phyloP scores from a whole-genome alignment of 2,888 invertebrate species.

The Norana najaformis region DNA sequence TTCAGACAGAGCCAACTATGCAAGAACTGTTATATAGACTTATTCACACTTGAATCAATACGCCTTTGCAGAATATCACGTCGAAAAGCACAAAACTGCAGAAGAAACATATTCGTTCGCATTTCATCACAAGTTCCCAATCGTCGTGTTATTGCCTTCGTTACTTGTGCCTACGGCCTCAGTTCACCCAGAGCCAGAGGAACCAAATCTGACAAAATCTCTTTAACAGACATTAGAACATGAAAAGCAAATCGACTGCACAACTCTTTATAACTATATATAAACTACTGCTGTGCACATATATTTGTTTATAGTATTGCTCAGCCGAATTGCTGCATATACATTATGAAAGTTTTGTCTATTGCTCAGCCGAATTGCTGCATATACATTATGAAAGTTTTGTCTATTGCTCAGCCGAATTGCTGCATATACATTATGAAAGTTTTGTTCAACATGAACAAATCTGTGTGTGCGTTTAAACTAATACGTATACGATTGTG shows the following conservation, averaged over 20 bases:
- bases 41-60: too few relatives aligned
- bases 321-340: background rate
- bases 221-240: background rate
- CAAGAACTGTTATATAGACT: too few relatives aligned
- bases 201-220: background rate
- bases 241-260: background rate
- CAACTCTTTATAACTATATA: background rate
- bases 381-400: background rate
- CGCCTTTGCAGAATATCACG: too few relatives aligned
- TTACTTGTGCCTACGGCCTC: background rate
- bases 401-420: background rate
- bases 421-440: background rate
- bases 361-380: background rate
- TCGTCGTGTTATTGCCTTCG: background rate
- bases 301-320: background rate
- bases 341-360: background rate
- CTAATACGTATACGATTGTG: background rate
- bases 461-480: background rate
- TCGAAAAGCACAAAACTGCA: too few relatives aligned
- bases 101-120: background rate
- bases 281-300: background rate
- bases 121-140: background rate
- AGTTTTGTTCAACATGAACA: background rate
- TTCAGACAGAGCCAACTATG: too few relatives aligned
- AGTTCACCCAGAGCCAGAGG: background rate